These are phyloP conservation scores for Pipistrellus pipistrellus DNA, from an alignment of 2,797 vertebrate species.

Conservation along the genomic window DNA sequence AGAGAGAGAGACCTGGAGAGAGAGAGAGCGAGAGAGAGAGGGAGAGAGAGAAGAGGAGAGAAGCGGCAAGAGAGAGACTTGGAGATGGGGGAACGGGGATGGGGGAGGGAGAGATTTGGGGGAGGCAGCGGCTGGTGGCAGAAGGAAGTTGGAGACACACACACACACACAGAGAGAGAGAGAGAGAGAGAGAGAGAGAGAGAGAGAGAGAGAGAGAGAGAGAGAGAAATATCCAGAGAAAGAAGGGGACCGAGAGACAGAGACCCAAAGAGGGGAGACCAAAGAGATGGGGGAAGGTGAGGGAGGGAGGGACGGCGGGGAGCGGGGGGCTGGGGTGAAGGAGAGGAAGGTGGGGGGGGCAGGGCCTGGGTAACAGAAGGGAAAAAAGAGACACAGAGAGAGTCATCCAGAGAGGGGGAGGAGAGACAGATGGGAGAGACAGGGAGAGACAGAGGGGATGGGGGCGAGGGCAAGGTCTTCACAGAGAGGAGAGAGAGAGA, in stretches of 20 bases:
- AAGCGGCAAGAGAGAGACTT: conserved; percentile 32
- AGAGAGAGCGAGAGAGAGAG: conserved; percentile 19
- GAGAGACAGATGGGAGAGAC: conserved; percentile 67
- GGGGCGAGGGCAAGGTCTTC: background rate
- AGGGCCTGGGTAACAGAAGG: conserved; percentile 48
- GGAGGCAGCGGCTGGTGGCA: conserved; percentile 66
- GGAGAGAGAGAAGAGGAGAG: background rate
- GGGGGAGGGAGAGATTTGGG: conserved; percentile 60
- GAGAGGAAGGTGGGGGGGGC: conserved; percentile 1
- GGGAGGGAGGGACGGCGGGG: background rate
- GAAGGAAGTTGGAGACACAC: conserved; percentile 66
- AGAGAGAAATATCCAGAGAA: conserved; percentile 26
- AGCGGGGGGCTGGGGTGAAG: background rate
- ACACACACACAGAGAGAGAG: background rate
- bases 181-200: background rate
- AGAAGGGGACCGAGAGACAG: conserved; percentile 31
- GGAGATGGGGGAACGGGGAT: conserved; percentile 33
- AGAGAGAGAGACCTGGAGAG: background rate
- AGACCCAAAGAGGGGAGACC: background rate
- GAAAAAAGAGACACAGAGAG: conserved; percentile 3
- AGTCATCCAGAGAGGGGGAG: conserved; percentile 72
- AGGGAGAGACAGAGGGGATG: background rate
- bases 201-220: too few relatives aligned
- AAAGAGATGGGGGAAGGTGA: background rate
- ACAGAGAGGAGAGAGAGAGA: background rate